Conservation (phyloP, 1,140 invertebrate genomes). For the Campoletis sonorensis region DNA sequence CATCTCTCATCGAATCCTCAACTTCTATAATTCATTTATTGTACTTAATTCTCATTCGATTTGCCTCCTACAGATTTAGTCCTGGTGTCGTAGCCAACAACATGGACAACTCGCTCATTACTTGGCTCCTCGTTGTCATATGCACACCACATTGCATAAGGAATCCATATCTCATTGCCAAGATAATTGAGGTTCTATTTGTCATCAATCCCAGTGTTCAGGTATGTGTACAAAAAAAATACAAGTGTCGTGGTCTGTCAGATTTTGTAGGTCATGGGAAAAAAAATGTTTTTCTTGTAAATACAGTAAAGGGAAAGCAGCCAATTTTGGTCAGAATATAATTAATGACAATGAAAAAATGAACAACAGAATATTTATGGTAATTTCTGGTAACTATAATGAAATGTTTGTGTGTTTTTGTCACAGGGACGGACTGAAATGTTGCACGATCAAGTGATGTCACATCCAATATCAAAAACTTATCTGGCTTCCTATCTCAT, state of each 20-base stretch:
- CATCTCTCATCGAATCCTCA: background rate
- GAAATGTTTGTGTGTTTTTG: constrained; percentile 44
- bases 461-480: constrained; percentile 90
- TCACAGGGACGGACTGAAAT: constrained; percentile 79
- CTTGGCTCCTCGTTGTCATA: constrained; percentile 91
- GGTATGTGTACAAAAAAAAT: constrained; percentile 64
- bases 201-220: constrained; percentile 92
- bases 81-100: constrained; percentile 85
- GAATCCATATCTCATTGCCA: constrained; percentile 97
- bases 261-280: constrained; percentile 28
- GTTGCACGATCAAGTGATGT: constrained; percentile 84
- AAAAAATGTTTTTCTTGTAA: background rate
- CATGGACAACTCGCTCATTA: constrained; percentile 89
- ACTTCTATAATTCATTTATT: background rate
- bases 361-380: no score
- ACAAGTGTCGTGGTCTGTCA: constrained; percentile 18
- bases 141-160: constrained; percentile 94
- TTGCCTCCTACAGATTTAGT: constrained; percentile 82
- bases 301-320: no score
- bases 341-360: no score
- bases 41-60: constrained; percentile 15
- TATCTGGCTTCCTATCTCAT: constrained; percentile 92
- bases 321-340: no score
- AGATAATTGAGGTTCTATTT: constrained; percentile 96
- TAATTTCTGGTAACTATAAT: no score